Conservation (phyloP, 2,888 invertebrate genomes). For the Eupithecia exiguata region DNA sequence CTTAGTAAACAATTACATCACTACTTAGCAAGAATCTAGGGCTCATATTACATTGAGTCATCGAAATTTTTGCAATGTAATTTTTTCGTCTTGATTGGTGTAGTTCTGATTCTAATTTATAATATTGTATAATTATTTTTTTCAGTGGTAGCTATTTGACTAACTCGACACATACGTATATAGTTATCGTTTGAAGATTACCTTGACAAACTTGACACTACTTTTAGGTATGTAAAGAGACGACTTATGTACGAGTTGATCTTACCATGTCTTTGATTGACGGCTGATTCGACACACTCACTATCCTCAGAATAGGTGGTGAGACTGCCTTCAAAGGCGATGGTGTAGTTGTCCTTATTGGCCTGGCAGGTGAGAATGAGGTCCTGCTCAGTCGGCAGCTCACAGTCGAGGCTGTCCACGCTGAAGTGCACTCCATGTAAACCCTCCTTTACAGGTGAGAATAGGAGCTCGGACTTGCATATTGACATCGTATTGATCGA, state of each 20-base stretch:
- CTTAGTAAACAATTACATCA: constrained; percentile 62
- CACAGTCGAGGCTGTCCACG: constrained; percentile 95
- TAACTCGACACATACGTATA: background rate
- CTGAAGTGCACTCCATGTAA: constrained; percentile 91
- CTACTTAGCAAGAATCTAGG: constrained; percentile 38
- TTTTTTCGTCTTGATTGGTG: background rate
- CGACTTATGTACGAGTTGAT: background rate
- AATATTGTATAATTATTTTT: too few species aligned
- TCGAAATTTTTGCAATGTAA: constrained; percentile 2
- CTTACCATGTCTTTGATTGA: constrained; percentile 81
- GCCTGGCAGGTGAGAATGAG: constrained; percentile 95
- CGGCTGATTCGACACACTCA: constrained; percentile 85
- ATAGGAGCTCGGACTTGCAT: constrained; percentile 95
- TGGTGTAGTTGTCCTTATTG: constrained; percentile 97
- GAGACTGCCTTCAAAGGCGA: constrained; percentile 95
- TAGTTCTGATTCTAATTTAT: background rate
- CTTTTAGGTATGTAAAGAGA: background rate
- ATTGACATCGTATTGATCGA: constrained; percentile 93
- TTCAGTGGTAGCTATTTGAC: background rate
- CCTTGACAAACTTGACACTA: background rate
- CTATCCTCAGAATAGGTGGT: constrained; percentile 94
- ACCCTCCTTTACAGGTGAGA: constrained; percentile 94
- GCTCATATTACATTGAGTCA: constrained; percentile 19
- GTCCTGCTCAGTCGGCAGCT: constrained; percentile 90
- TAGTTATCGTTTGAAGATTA: constrained; percentile 15